These are phyloP conservation scores for Atta texana DNA, from an alignment of 1,140 invertebrate species.

Conservation along the genomic window DNA sequence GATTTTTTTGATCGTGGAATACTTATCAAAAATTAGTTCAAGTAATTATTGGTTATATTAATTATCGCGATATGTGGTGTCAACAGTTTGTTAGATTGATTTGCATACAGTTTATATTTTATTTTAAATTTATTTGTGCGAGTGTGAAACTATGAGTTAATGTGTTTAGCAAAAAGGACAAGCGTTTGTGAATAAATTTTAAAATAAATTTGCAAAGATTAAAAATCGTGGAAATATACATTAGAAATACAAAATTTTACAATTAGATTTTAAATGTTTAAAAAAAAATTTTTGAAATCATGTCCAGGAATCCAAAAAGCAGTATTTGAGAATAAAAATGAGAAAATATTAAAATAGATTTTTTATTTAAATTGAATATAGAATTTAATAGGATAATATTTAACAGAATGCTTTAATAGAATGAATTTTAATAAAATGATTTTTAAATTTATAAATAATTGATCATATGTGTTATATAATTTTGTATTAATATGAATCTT, in stretches of 20 bases:
- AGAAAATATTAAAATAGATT: neutral
- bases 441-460: neutral
- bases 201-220: neutral
- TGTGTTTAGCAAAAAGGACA: neutral
- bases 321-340: neutral
- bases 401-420: no score
- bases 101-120: conserved; percentile 12
- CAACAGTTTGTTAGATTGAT: neutral
- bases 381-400: no score
- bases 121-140: neutral
- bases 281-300: neutral
- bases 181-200: neutral
- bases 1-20: neutral
- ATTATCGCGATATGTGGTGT: conserved; percentile 2
- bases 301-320: neutral
- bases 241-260: neutral
- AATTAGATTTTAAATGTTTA: neutral
- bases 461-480: neutral
- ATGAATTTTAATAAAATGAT: neutral
- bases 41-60: neutral
- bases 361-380: neutral
- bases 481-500: neutral
- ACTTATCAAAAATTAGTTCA: neutral
- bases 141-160: neutral
- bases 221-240: neutral